Percentiles rank a stretch among this genome's conserved stretches.
These are phyloP conservation scores for Tor tambroides DNA, from an alignment of 2,113 vertebrate genomes.

Conservation along the genomic window DNA sequence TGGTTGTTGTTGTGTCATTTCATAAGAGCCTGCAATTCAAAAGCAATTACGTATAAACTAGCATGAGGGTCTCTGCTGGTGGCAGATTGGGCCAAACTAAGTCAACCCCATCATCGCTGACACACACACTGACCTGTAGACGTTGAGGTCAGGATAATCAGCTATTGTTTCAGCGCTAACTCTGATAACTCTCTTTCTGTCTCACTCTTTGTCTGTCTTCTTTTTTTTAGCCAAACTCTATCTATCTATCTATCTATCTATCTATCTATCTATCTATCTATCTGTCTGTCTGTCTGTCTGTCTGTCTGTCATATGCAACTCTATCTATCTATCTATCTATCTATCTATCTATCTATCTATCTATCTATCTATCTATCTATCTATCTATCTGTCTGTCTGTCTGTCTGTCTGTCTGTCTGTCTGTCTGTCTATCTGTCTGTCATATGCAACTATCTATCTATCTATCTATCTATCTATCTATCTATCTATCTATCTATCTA, in stretches of 20 bases:
- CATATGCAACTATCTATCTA: background rate
- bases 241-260: background rate
- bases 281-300: background rate
- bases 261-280: background rate
- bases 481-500: background rate
- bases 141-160: slow-evolving; percentile 63
- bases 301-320: no score
- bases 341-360: background rate
- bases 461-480: background rate
- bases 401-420: background rate
- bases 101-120: slow-evolving; percentile 54
- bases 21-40: slow-evolving; percentile 67
- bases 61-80: slow-evolving; percentile 53
- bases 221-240: no score
- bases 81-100: slow-evolving; percentile 58
- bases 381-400: no score
- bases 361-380: background rate
- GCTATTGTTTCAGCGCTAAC: slow-evolving; percentile 43
- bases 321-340: background rate
- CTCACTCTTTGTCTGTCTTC: background rate
- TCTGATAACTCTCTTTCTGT: slow-evolving; percentile 35
- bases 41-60: slow-evolving; percentile 68
- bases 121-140: slow-evolving; percentile 47
- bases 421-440: no score
- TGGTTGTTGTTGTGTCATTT: slow-evolving; percentile 57